Evolutionary conservation across 2,797 vertebrate species (phyloP).

Genomic region (Tokudaia muenninki): DNA sequence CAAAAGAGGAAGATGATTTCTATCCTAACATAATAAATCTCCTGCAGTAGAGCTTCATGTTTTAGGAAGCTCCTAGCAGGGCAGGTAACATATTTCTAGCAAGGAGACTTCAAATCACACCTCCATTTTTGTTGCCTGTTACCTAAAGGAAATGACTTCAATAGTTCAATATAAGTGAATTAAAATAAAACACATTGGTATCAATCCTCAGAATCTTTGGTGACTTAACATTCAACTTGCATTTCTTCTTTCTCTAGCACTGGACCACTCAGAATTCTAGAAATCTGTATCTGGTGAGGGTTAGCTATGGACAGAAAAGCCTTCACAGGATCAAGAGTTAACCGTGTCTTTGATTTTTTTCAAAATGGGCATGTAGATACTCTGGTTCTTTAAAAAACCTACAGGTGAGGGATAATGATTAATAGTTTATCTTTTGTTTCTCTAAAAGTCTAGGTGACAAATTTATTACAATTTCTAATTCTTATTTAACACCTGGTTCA

Average conservation of each 20-base stretch:
- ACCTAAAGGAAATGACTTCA: constrained; percentile 31
- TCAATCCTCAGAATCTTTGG: constrained; percentile 5
- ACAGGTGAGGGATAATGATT: constrained; percentile 14
- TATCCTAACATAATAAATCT: constrained; percentile 8
- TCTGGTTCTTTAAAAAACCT: constrained; percentile 19
- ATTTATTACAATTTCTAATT: constrained; percentile 28
- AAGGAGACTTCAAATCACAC: constrained; percentile 28
- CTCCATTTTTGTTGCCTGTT: background rate
- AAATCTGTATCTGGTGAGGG: background rate
- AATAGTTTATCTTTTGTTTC: constrained; percentile 44
- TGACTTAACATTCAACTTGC: background rate
- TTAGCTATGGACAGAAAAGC: background rate
- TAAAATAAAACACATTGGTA: background rate
- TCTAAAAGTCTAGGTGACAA: background rate
- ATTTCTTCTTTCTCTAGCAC: background rate
- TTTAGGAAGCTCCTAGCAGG: background rate
- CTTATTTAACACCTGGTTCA: background rate
- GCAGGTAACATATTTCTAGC: constrained; percentile 29
- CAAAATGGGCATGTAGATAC: background rate
- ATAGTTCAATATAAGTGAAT: constrained; percentile 6
- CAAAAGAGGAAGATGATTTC: constrained; percentile 32
- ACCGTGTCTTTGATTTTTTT: background rate
- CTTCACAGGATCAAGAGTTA: constrained; percentile 26
- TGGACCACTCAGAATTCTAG: background rate
- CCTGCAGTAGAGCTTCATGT: background rate